Conservation (phyloP, 2,113 vertebrate species). For the Aphelocoma coerulescens region DNA sequence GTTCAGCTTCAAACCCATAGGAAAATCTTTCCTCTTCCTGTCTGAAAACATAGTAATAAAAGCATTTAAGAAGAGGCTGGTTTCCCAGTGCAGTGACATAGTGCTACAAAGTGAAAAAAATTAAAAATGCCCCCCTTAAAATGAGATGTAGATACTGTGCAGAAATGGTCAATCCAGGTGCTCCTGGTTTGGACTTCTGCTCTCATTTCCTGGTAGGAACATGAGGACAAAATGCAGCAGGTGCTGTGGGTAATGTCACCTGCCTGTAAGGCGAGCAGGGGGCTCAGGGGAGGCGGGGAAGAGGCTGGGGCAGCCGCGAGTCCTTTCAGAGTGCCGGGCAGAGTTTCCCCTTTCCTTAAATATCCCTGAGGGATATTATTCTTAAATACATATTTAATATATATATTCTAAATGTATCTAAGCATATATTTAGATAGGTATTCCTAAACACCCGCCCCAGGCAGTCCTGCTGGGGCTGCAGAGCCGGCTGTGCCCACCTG, state of each 20-base stretch:
- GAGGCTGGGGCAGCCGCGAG: background rate
- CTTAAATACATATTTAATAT: background rate
- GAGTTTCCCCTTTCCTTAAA: background rate
- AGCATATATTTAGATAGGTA: background rate
- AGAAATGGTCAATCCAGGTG: background rate
- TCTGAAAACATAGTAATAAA: background rate
- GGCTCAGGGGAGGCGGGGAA: background rate
- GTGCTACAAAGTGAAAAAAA: background rate
- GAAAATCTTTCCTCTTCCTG: background rate
- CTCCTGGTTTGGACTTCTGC: background rate
- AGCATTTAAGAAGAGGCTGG: background rate
- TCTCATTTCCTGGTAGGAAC: background rate
- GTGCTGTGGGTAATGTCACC: rapidly evolving
- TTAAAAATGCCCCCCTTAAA: background rate
- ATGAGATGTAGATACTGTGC: background rate
- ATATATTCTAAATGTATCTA: too few species aligned
- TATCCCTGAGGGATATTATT: background rate
- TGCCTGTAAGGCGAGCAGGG: background rate
- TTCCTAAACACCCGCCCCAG: rapidly evolving
- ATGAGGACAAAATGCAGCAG: too few species aligned
- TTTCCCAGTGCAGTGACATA: background rate
- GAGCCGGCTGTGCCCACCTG: rapidly evolving
- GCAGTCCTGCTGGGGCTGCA: background rate
- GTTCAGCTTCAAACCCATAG: background rate
- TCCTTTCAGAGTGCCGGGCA: rapidly evolving